Evolutionary conservation across 2,797 vertebrate species (phyloP).

Genomic region (Sebastes cheni): DNA sequence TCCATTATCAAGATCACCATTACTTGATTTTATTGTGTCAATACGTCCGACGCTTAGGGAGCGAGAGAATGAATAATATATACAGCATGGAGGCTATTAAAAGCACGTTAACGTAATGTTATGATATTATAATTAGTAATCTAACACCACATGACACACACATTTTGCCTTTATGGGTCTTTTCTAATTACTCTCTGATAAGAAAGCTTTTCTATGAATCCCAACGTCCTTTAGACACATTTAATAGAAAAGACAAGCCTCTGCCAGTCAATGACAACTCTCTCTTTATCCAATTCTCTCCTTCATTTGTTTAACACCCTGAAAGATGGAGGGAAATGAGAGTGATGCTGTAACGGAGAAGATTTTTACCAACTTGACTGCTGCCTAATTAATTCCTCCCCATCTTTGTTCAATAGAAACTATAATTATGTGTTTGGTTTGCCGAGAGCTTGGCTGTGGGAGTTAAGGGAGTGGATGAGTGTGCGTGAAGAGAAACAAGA

Average conservation of each 20-base stretch:
- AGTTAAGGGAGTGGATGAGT: conserved; percentile 18
- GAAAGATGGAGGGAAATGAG: conserved; percentile 15
- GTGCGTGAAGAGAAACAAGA: conserved; percentile 10
- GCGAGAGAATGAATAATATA: not conserved
- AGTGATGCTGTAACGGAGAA: conserved; percentile 1
- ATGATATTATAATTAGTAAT: not conserved
- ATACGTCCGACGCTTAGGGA: not conserved
- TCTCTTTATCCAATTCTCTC: conserved; percentile 39
- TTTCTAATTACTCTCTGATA: conserved; percentile 2
- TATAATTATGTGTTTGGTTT: conserved; percentile 43
- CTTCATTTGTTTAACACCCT: conserved; percentile 35
- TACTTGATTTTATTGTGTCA: not conserved
- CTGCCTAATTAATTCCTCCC: conserved; percentile 35
- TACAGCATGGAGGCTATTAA: not conserved
- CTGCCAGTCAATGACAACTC: conserved; percentile 44
- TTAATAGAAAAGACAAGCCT: conserved; percentile 22
- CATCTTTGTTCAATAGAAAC: conserved; percentile 24
- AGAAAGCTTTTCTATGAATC: conserved; percentile 4
- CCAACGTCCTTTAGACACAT: not conserved
- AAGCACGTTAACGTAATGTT: not conserved
- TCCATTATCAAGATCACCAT: not conserved
- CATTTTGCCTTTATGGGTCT: not conserved
- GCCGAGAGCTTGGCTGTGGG: conserved; percentile 15
- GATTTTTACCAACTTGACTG: conserved; percentile 29
- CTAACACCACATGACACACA: not conserved